These are phyloP conservation scores for Hydrocynus forskahlii DNA, from an alignment of 2,797 vertebrate genomes.

Conservation along the genomic window DNA sequence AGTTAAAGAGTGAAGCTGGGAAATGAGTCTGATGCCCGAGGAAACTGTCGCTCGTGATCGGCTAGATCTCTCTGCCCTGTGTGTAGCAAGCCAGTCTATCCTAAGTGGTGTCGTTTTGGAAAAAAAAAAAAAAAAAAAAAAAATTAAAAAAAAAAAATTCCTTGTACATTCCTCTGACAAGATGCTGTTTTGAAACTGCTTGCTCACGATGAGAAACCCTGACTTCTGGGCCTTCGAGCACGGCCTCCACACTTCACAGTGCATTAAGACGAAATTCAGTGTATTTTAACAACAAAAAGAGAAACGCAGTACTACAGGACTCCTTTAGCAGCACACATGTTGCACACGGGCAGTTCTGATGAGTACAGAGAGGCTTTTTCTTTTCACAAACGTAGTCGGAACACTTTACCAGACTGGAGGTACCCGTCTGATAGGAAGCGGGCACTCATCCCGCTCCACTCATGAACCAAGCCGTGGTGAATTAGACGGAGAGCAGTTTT, in stretches of 20 bases:
- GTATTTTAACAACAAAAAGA: constrained; percentile 71
- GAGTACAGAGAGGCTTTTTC: constrained; percentile 49
- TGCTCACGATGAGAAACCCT: constrained; percentile 68
- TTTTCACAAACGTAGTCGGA: constrained; percentile 27
- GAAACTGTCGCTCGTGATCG: constrained; percentile 19
- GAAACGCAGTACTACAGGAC: constrained; percentile 52
- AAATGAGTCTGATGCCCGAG: constrained; percentile 33
- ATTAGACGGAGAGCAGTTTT: background rate
- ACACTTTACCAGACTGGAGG: constrained; percentile 29
- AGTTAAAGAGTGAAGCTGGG: constrained; percentile 23
- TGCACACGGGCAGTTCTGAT: constrained; percentile 61
- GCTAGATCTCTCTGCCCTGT: constrained; percentile 18
- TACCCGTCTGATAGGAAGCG: background rate
- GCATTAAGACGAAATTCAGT: constrained; percentile 86
- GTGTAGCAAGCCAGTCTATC: constrained; percentile 44
- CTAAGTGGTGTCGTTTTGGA: constrained; percentile 11
- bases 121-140: background rate
- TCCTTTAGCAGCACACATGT: constrained; percentile 71
- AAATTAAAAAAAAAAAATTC: constrained; percentile 16
- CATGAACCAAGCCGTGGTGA: background rate
- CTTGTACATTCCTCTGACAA: constrained; percentile 66
- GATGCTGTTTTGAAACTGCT: constrained; percentile 54
- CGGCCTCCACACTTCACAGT: constrained; percentile 81
- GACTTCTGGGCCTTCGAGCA: constrained; percentile 69
- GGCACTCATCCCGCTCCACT: background rate